Conservation (phyloP, 2,797 vertebrate species). For the Amblyopsis hoosieri region DNA sequence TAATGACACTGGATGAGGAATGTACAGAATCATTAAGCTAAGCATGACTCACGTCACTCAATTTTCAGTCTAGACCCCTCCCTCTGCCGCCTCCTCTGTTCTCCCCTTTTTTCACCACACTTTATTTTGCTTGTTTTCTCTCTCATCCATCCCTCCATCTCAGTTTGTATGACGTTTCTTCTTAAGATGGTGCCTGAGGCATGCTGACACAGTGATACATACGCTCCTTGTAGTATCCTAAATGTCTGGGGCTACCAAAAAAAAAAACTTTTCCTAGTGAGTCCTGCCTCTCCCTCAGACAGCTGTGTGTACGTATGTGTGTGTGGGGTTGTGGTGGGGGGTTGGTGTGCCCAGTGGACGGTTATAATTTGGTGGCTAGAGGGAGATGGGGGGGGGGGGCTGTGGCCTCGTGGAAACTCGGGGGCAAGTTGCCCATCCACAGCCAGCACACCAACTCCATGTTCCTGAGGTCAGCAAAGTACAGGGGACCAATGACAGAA, state of each 20-base stretch:
- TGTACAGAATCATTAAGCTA: too few species aligned
- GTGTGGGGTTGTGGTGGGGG: conserved; percentile 59
- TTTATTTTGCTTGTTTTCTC: not conserved
- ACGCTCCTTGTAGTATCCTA: conserved; percentile 23
- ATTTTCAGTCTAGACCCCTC: too few species aligned
- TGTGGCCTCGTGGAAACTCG: conserved; percentile 48
- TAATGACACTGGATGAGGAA: too few species aligned
- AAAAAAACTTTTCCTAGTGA: conserved; percentile 49
- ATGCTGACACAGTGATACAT: conserved; percentile 53
- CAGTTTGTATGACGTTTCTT: conserved; percentile 36
- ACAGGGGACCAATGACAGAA: conserved; percentile 53
- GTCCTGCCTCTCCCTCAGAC: conserved; percentile 54
- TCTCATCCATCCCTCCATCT: not conserved
- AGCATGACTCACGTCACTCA: too few species aligned
- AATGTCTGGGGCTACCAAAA: conserved; percentile 51
- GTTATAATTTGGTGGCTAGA: conserved; percentile 62
- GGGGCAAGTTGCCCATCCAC: conserved; percentile 59
- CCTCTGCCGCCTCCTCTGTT: conserved; percentile 15
- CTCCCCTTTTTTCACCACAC: not conserved
- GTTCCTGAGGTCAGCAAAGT: conserved; percentile 57
- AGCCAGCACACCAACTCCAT: conserved; percentile 58
- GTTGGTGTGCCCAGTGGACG: conserved; percentile 42
- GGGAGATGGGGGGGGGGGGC: conserved; percentile 51
- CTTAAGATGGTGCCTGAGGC: conserved; percentile 52
- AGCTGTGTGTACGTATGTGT: conserved; percentile 64